phyloP scores from a whole-genome alignment of 2,113 vertebrate genomes.

The Rhegmatorhina hoffmannsi region DNA sequence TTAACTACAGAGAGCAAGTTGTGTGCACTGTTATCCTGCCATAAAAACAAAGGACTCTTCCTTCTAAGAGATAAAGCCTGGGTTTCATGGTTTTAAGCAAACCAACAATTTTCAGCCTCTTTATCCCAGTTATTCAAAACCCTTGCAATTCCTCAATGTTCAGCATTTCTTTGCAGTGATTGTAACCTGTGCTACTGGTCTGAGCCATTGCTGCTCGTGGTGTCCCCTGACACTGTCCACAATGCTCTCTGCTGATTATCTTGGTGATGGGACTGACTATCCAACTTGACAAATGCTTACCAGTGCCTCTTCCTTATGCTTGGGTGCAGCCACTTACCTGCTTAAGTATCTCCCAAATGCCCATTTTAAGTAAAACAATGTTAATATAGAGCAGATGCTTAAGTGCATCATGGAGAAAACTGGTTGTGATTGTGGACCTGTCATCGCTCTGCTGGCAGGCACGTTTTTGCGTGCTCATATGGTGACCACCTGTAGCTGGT shows the following conservation, averaged over 20 bases:
- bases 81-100: neutral
- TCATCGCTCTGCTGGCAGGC: neutral
- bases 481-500: slow-evolving; percentile 22
- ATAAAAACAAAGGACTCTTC: neutral
- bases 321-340: neutral
- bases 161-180: neutral
- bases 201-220: neutral
- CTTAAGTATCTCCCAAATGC: neutral
- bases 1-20: neutral
- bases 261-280: neutral
- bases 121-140: neutral
- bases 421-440: neutral
- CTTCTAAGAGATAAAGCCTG: neutral
- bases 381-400: slow-evolving; percentile 44
- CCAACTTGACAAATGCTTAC: neutral
- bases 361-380: neutral
- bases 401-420: slow-evolving; percentile 16
- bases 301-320: neutral
- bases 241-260: neutral
- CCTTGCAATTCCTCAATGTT: neutral
- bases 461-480: neutral
- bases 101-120: neutral
- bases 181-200: neutral
- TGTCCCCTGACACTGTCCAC: neutral
- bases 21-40: neutral